Evolutionary conservation across 2,888 invertebrate species (phyloP).

Genomic region (Leucophora obtusa): DNA sequence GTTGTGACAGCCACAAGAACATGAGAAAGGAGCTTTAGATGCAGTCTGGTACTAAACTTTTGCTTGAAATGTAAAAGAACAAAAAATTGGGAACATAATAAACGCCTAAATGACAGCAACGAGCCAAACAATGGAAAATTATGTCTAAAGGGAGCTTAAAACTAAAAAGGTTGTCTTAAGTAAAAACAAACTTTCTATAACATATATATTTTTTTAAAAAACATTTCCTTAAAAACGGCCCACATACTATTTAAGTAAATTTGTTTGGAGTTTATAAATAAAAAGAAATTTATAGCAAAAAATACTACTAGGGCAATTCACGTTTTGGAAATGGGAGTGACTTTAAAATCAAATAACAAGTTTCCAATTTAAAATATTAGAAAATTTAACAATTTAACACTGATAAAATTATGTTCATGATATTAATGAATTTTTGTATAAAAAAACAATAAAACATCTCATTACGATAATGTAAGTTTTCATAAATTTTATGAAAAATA

Average conservation of each 20-base stretch:
- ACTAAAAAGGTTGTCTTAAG: not conserved
- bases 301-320: slow-evolving; percentile 29
- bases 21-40: slow-evolving; percentile 20
- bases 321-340: no score
- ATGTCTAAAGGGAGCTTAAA: slow-evolving; percentile 65
- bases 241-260: slow-evolving; percentile 36
- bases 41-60: slow-evolving; percentile 11
- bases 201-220: slow-evolving; percentile 1
- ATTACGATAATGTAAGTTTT: no score
- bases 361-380: no score
- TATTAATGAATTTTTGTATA: no score
- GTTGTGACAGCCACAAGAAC: slow-evolving; percentile 30
- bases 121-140: slow-evolving; percentile 70
- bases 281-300: slow-evolving; percentile 11
- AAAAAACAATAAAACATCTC: no score
- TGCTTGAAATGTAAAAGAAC: slow-evolving; percentile 4
- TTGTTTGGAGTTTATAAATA: slow-evolving; percentile 26
- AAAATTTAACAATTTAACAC: no score
- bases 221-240: slow-evolving; percentile 58
- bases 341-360: no score
- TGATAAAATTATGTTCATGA: no score
- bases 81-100: slow-evolving; percentile 29
- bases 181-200: slow-evolving; percentile 66
- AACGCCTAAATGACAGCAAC: slow-evolving; percentile 63
- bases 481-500: no score